Conservation (phyloP, 1,140 invertebrate species). For the Drosophila eugracilis region DNA sequence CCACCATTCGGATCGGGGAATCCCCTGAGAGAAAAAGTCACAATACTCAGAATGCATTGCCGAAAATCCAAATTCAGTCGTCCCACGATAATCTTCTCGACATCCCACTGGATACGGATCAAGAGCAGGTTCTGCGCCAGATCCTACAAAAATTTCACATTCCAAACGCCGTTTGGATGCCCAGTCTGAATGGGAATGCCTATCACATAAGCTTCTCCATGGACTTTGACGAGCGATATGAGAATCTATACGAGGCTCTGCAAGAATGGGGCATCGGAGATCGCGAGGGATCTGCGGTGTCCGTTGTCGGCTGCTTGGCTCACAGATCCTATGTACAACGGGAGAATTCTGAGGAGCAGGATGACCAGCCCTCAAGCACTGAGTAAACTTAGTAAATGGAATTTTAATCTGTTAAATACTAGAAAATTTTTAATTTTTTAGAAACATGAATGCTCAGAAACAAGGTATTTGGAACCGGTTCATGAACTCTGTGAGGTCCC, state of each 20-base stretch:
- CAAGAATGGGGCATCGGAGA: constrained; percentile 85
- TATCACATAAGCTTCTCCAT: constrained; percentile 85
- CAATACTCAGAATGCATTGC: neutral
- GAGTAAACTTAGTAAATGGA: constrained; percentile 36
- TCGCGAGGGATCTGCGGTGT: constrained; percentile 83
- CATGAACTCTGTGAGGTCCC: constrained; percentile 87
- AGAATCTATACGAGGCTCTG: constrained; percentile 83
- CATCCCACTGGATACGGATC: constrained; percentile 63
- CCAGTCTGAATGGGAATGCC: constrained; percentile 61
- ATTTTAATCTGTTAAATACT: neutral
- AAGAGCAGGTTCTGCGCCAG: constrained; percentile 75
- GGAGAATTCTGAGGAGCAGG: constrained; percentile 23
- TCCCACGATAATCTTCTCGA: constrained; percentile 22
- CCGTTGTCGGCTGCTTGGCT: constrained; percentile 84
- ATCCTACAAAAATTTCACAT: constrained; percentile 79
- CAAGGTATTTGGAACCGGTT: constrained; percentile 86
- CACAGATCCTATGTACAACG: constrained; percentile 57
- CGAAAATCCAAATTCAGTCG: constrained; percentile 33
- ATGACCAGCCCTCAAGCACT: constrained; percentile 12
- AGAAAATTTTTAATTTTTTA: neutral
- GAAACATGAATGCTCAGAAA: constrained; percentile 61
- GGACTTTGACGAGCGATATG: constrained; percentile 84
- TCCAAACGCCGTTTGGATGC: constrained; percentile 73
- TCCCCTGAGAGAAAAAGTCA: neutral
- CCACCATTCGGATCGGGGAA: constrained; percentile 13